Percentiles rank a stretch among this genome's conserved stretches.
Evolutionary conservation across 2,113 vertebrate genomes (phyloP).

Genomic region (Dermatemys mawii): DNA sequence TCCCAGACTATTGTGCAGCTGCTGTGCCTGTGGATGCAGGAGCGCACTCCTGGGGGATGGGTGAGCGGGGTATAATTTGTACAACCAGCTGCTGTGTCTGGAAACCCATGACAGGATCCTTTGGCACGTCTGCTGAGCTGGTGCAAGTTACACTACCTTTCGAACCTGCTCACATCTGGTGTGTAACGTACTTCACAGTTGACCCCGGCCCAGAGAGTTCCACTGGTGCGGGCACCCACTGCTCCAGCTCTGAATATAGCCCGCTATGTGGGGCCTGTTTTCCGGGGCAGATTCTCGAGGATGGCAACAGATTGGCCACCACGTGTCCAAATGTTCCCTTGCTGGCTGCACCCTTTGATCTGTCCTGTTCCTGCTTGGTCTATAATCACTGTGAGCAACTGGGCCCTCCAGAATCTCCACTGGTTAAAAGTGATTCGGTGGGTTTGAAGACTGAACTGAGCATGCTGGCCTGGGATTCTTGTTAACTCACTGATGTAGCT

Average conservation of each 20-base stretch:
- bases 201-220: not conserved
- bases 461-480: not conserved
- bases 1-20: not conserved
- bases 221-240: not conserved
- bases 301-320: not conserved
- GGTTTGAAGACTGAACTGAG: not conserved
- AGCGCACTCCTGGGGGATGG: not conserved
- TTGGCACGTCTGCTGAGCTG: not conserved
- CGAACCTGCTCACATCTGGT: not conserved
- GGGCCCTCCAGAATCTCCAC: not conserved
- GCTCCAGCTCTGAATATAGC: not conserved
- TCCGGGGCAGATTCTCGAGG: not conserved
- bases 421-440: not conserved
- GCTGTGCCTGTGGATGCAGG: too few species aligned
- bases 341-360: not conserved
- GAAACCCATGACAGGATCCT: not conserved
- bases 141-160: not conserved
- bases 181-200: not conserved
- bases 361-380: not conserved
- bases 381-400: not conserved
- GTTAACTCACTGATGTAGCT: not conserved
- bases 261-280: not conserved
- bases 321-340: not conserved
- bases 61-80: not conserved
- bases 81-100: not conserved